phyloP scores from a whole-genome alignment of 2,888 invertebrate species.

The Thysanoteuthis rhombus region DNA sequence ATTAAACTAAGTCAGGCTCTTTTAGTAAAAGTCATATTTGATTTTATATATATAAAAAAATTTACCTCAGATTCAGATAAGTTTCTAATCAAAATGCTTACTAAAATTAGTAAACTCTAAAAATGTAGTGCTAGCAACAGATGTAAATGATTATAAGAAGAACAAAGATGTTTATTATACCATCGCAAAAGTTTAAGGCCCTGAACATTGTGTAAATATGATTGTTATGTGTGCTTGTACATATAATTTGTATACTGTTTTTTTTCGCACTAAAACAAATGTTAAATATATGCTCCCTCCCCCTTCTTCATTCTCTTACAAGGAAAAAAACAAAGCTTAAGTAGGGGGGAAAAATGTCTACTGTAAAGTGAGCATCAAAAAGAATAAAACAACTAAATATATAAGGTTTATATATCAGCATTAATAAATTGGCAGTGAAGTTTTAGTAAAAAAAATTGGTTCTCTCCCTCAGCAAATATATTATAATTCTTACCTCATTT shows the following conservation, averaged over 20 bases:
- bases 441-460: background rate
- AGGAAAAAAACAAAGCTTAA: background rate
- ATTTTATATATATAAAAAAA: background rate
- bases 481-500: background rate
- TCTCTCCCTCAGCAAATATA: background rate
- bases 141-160: no score
- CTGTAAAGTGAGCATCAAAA: background rate
- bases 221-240: no score
- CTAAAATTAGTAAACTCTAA: no score
- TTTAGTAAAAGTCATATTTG: background rate
- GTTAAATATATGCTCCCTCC: no score
- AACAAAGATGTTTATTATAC: no score
- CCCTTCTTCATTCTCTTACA: background rate
- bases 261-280: no score
- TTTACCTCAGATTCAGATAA: background rate
- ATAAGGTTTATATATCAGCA: background rate
- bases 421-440: background rate
- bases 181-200: no score
- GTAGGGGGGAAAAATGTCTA: background rate
- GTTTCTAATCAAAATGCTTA: background rate
- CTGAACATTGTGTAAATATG: no score
- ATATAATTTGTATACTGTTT: no score
- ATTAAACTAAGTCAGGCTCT: background rate
- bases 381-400: background rate
- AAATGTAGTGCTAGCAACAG: no score